Conservation (phyloP, 2,113 vertebrate species). For the Dasyprocta punctata region DNA sequence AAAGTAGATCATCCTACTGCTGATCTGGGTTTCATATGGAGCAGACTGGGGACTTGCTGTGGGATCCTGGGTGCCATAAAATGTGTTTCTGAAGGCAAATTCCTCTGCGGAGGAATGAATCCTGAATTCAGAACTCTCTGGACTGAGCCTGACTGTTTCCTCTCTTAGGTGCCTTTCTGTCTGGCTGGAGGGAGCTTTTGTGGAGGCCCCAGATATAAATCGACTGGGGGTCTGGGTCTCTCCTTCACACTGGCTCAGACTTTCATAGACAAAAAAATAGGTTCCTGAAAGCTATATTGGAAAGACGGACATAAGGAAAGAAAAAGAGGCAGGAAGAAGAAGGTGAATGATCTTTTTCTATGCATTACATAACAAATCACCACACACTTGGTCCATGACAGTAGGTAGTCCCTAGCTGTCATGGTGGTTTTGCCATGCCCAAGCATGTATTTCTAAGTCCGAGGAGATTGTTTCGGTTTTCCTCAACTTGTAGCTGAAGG, state of each 20-base stretch:
- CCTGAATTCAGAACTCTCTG: slow-evolving; percentile 59
- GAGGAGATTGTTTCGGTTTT: neutral
- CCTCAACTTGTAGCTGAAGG: neutral
- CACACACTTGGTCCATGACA: neutral
- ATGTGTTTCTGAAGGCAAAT: slow-evolving; percentile 69
- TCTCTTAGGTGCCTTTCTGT: neutral
- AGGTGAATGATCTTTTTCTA: neutral
- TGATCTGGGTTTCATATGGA: slow-evolving; percentile 58
- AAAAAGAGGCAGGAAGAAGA: neutral
- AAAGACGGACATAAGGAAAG: neutral
- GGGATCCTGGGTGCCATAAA: slow-evolving; percentile 44
- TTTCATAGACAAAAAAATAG: neutral
- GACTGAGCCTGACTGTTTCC: slow-evolving; percentile 59
- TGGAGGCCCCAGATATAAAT: neutral
- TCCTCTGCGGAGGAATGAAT: slow-evolving; percentile 49
- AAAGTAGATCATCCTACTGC: neutral
- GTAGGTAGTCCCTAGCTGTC: neutral
- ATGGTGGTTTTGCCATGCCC: neutral
- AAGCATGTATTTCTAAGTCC: neutral
- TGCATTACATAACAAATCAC: neutral
- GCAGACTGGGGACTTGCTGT: neutral
- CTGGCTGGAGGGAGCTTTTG: neutral
- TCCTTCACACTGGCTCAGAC: neutral
- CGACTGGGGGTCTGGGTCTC: neutral
- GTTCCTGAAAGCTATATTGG: neutral